Conservation (phyloP, 2,888 invertebrate genomes). For the Cephus sareptanus region DNA sequence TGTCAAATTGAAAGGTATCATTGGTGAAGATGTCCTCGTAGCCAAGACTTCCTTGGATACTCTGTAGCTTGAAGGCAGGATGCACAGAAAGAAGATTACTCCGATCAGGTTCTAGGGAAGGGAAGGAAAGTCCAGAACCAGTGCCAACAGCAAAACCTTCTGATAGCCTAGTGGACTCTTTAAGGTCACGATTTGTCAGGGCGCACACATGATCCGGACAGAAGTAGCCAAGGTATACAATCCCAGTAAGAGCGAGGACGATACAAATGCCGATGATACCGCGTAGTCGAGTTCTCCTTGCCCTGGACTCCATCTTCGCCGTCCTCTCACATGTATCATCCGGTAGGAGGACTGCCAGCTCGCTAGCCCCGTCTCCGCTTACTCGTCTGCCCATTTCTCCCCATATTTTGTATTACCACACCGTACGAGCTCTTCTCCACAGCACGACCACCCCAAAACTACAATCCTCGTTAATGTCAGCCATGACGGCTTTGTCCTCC, state of each 20-base stretch:
- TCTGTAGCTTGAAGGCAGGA: constrained; percentile 58
- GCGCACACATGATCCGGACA: constrained; percentile 90
- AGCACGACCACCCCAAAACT: constrained; percentile 29
- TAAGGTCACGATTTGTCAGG: constrained; percentile 72
- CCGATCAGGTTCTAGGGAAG: constrained; percentile 51
- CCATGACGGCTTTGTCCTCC: constrained; percentile 28
- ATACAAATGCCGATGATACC: constrained; percentile 85
- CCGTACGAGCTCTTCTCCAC: constrained; percentile 16
- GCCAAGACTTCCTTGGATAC: constrained; percentile 72
- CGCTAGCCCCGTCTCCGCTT: constrained; percentile 51
- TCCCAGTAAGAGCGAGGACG: constrained; percentile 84
- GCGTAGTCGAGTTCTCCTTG: constrained; percentile 77
- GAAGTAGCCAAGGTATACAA: constrained; percentile 90
- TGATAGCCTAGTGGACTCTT: constrained; percentile 52
- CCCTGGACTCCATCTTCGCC: constrained; percentile 78
- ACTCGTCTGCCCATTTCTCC: constrained; percentile 52
- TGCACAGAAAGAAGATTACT: constrained; percentile 52
- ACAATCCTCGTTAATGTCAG: constrained; percentile 25
- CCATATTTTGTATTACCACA: constrained; percentile 34
- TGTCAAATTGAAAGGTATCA: constrained; percentile 89
- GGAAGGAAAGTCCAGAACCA: constrained; percentile 46
- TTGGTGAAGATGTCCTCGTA: constrained; percentile 85
- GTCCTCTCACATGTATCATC: constrained; percentile 43
- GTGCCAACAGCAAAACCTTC: constrained; percentile 46
- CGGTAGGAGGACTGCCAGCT: constrained; percentile 42